These are phyloP conservation scores for Dicrostonyx torquatus DNA, from an alignment of 2,797 vertebrate species.

Conservation along the genomic window DNA sequence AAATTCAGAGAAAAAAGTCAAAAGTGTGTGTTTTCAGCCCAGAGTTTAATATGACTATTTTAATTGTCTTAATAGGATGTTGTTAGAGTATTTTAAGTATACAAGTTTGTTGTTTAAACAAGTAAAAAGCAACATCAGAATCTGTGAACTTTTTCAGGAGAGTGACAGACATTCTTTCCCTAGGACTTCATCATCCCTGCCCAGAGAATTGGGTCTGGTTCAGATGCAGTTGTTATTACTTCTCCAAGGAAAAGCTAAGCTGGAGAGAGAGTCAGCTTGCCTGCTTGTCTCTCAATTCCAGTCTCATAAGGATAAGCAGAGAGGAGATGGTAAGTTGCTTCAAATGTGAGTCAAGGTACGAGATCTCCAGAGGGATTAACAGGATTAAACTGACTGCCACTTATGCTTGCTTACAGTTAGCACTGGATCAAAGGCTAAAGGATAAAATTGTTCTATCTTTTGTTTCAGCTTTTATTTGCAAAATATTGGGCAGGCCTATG, in stretches of 20 bases:
- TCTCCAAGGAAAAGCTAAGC: not conserved
- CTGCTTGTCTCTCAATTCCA: conserved; percentile 41
- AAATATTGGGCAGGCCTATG: not conserved
- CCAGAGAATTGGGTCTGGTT: conserved; percentile 59
- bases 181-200: not conserved
- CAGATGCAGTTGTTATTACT: conserved; percentile 42
- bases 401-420: not conserved
- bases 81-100: not conserved
- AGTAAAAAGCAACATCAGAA: not conserved
- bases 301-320: conserved; percentile 43
- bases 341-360: not conserved
- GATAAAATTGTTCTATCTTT: not conserved
- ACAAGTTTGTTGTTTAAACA: not conserved
- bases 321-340: conserved; percentile 25
- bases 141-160: not conserved
- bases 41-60: not conserved
- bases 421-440: not conserved
- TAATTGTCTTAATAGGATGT: not conserved
- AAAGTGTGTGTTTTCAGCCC: not conserved
- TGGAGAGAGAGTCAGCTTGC: conserved; percentile 30
- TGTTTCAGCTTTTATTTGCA: not conserved
- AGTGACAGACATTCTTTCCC: not conserved
- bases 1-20: not conserved
- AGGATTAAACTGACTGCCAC: not conserved
- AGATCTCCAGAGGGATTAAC: not conserved